Evolutionary conservation across 2,797 vertebrate genomes (phyloP).

Genomic region (Nasua narica): DNA sequence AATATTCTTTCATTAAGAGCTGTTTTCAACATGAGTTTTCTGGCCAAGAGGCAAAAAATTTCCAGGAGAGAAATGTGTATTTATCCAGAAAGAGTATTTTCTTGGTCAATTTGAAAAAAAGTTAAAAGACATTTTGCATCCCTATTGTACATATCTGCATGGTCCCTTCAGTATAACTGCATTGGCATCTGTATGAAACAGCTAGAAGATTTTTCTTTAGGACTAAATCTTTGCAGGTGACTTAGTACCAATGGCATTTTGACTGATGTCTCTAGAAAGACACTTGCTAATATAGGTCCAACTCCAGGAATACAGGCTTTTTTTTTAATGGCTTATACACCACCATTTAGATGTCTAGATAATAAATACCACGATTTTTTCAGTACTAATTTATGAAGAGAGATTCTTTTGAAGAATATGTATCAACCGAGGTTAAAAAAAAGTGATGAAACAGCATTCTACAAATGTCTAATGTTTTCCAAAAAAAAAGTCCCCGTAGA

Average conservation of each 20-base stretch:
- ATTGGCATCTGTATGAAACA: not conserved
- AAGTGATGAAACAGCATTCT: not conserved
- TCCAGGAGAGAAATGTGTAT: not conserved
- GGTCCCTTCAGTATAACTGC: not conserved
- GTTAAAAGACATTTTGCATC: not conserved
- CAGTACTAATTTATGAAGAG: not conserved
- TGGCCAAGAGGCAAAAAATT: not conserved
- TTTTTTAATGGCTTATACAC: not conserved
- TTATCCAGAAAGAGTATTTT: not conserved
- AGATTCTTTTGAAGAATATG: not conserved
- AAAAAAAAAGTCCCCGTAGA: not conserved
- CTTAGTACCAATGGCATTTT: constrained; percentile 1
- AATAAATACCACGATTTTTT: not conserved
- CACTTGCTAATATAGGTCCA: not conserved
- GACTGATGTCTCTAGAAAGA: not conserved
- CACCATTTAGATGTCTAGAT: not conserved
- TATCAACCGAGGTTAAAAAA: not conserved
- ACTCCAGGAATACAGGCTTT: not conserved
- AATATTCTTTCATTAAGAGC: not conserved
- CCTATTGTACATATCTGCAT: not conserved
- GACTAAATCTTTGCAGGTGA: not conserved
- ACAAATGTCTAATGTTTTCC: not conserved
- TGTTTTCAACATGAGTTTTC: not conserved
- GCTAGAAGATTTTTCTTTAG: constrained; percentile 3
- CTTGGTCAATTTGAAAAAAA: not conserved